Conservation (phyloP, 2,888 invertebrate species). For the Plebejus anna region DNA sequence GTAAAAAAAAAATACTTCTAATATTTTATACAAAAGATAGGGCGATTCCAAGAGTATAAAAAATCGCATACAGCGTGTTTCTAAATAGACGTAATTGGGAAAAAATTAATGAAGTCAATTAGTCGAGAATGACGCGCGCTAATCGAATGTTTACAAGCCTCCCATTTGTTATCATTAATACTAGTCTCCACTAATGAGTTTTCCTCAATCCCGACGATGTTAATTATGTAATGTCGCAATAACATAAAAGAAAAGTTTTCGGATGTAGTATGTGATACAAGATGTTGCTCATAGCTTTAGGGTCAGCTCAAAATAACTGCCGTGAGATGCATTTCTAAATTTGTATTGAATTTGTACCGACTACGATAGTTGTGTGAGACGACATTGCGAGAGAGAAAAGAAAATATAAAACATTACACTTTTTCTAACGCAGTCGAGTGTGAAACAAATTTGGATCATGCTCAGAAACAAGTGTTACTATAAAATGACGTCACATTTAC, state of each 20-base stretch:
- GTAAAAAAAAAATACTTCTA: too few species aligned
- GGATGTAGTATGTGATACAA: not conserved
- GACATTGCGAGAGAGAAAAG: too few species aligned
- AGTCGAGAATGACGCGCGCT: not conserved
- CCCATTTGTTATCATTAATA: not conserved
- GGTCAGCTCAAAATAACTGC: too few species aligned
- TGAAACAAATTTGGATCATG: not conserved
- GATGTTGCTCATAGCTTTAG: too few species aligned
- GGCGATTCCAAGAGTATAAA: not conserved
- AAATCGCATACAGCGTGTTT: not conserved
- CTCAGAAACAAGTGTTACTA: not conserved
- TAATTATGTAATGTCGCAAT: not conserved
- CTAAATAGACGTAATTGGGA: not conserved
- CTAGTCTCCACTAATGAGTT: not conserved
- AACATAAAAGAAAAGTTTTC: not conserved
- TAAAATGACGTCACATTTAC: not conserved
- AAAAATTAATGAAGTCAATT: not conserved
- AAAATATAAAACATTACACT: too few species aligned
- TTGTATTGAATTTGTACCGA: too few species aligned
- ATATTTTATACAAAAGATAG: too few species aligned
- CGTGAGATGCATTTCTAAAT: too few species aligned
- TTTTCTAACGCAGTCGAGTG: not conserved
- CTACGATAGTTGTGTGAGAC: too few species aligned
- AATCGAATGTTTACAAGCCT: conserved; percentile 8
- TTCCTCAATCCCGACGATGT: conserved; percentile 2